phyloP scores from a whole-genome alignment of 2,888 invertebrate species.

The Ptycholaimellus sp. region DNA sequence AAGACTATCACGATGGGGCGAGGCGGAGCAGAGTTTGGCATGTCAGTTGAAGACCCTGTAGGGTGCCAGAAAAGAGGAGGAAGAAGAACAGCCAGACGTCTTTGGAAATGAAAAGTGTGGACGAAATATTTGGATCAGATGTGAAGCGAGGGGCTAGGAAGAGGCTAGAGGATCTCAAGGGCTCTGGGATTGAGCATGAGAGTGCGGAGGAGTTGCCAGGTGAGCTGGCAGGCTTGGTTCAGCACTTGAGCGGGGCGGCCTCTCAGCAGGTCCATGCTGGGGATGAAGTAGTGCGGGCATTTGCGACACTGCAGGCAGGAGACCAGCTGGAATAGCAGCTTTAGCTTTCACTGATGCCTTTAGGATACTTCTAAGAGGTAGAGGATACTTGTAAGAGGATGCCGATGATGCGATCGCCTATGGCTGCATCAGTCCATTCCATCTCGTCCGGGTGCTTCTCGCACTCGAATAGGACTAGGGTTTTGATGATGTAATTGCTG shows the following conservation, averaged over 20 bases:
- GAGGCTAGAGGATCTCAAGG: constrained; percentile 57
- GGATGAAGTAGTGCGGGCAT: constrained; percentile 81
- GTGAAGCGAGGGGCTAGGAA: too few relatives aligned
- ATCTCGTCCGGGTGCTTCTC: constrained; percentile 77
- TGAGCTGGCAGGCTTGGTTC: constrained; percentile 74
- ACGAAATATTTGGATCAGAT: too few relatives aligned
- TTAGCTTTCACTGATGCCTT: too few relatives aligned
- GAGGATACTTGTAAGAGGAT: too few relatives aligned
- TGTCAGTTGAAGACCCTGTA: too few relatives aligned
- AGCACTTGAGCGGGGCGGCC: constrained; percentile 58
- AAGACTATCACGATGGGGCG: too few relatives aligned
- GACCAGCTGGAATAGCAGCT: constrained; percentile 73
- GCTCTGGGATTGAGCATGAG: constrained; percentile 69
- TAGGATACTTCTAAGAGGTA: too few relatives aligned
- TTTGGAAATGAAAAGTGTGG: too few relatives aligned
- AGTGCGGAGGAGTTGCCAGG: constrained; percentile 69
- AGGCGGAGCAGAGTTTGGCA: too few relatives aligned
- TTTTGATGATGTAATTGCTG: constrained; percentile 55
- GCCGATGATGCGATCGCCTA: constrained; percentile 42
- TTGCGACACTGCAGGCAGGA: constrained; percentile 81
- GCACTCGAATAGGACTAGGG: constrained; percentile 69
- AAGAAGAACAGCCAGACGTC: too few relatives aligned
- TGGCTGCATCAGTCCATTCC: constrained; percentile 73
- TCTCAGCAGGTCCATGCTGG: constrained; percentile 69
- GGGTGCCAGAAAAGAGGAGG: too few relatives aligned